A percentile compares a stretch with the other conserved stretches of the same genome.
These are phyloP conservation scores for Betta splendens DNA, from an alignment of 2,797 vertebrate genomes.

Conservation along the genomic window DNA sequence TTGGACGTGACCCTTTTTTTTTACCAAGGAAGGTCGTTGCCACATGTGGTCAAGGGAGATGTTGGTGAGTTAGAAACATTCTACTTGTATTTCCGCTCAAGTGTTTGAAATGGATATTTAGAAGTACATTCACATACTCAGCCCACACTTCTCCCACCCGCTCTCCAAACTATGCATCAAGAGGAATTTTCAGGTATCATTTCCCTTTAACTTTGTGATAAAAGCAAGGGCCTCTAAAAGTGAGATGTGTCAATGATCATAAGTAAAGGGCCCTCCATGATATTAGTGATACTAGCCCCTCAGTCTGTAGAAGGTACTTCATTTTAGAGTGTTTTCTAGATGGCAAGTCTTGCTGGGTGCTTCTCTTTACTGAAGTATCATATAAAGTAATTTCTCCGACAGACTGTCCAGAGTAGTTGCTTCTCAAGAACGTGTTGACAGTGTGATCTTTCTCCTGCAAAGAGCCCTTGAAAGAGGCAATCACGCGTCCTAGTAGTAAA, in stretches of 20 bases:
- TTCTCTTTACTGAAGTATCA: slow-evolving; percentile 46
- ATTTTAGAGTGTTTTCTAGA: slow-evolving; percentile 62
- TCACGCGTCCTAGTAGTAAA: slow-evolving; percentile 56
- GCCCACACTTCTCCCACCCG: slow-evolving; percentile 21
- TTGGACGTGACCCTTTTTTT: slow-evolving; percentile 50
- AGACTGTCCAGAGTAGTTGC: slow-evolving; percentile 40
- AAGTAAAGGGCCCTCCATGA: slow-evolving; percentile 68
- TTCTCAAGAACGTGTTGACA: slow-evolving; percentile 52
- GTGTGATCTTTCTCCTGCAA: slow-evolving; percentile 50
- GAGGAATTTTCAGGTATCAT: slow-evolving; percentile 70
- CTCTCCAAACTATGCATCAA: slow-evolving; percentile 64
- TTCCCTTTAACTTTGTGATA: slow-evolving; percentile 67
- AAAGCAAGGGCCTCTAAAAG: slow-evolving; percentile 61
- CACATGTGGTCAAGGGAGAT: slow-evolving; percentile 45
- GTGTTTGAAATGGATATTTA: slow-evolving; percentile 72
- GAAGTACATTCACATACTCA: slow-evolving; percentile 47
- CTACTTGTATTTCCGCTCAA: slow-evolving; percentile 68
- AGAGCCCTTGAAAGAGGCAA: slow-evolving; percentile 57
- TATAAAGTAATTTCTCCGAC: slow-evolving; percentile 50
- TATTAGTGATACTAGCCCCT: slow-evolving; percentile 56
- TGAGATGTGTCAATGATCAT: slow-evolving; percentile 60
- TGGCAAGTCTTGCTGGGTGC: slow-evolving; percentile 44
- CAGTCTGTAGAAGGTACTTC: slow-evolving; percentile 57
- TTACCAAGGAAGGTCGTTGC: slow-evolving; percentile 43
- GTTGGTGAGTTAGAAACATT: slow-evolving; percentile 42